Evolutionary conservation across 2,797 vertebrate genomes (phyloP).

Genomic region (Sorex maritimensis): DNA sequence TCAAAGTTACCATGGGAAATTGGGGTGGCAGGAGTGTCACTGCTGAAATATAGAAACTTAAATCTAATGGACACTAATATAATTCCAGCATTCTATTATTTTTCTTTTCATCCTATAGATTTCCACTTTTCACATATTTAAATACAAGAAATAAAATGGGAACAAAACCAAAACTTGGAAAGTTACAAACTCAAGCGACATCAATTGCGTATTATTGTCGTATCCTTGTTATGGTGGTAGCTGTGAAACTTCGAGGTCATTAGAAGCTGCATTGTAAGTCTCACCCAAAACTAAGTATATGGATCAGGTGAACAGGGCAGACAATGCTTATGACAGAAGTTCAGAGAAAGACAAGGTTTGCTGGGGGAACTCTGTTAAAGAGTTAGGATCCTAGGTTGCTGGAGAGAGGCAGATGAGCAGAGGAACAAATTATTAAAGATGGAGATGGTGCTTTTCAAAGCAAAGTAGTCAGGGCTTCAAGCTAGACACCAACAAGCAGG

Average conservation of each 20-base stretch:
- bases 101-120: not conserved
- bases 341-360: no score
- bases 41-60: not conserved
- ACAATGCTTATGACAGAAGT: fast-evolving
- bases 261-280: fast-evolving
- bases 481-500: fast-evolving
- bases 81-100: not conserved
- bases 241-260: no score
- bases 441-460: not conserved
- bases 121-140: not conserved
- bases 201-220: fast-evolving
- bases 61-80: no score
- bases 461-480: not conserved
- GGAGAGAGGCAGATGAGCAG: no score
- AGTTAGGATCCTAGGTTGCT: fast-evolving
- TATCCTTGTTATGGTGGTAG: fast-evolving
- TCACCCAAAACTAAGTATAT: not conserved
- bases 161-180: no score
- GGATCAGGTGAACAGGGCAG: not conserved
- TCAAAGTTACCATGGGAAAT: not conserved
- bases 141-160: not conserved
- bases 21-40: not conserved
- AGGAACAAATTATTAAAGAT: no score
- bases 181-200: not conserved
- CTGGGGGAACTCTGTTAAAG: fast-evolving